Evolutionary conservation across 2,113 vertebrate genomes (phyloP), one percentile per base, ranked within the genome.

Genomic region (Eretmochelys imbricata): DNA sequence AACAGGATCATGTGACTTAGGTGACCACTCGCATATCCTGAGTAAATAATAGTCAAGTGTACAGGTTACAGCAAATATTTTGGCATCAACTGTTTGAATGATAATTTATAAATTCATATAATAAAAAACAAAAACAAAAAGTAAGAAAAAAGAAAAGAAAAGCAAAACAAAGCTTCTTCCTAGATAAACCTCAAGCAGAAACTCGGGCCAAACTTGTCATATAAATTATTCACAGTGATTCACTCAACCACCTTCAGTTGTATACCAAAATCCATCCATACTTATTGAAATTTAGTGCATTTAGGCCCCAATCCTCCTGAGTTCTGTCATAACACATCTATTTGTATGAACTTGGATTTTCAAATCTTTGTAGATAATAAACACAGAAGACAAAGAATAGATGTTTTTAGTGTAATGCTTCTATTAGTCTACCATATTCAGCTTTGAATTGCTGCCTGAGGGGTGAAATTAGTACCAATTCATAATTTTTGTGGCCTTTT

Each of bases 391-490:
- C 17, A 89, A 75, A 24, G 51, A 88, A 38, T 0, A 57, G 25
- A 84, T 35, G 72, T 57, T 95, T 82, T 49, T 3, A 87, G 79
- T 17, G 80, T 54, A 93, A 82, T n/a, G 89, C 51, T 92, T 80
- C 81, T 80, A 35, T 54, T 54, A 93, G 82, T 42, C 27, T 86
- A 55, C 87, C 80, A 2, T 16, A 55, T 69, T 87, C 89, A 90
- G 91, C 79, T 94, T 4, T 54, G 53, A 89, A 87, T 80, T 87
- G 80, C 81, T 84, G 82, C 95, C 91, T 17, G 24, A 42, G 75
- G 31, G 89, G 87, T 38, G 82, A 82, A 87, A 93, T 46, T 79
- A 49, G 31, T 3, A 35, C 85, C 53, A 88, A 94, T 29, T 85
- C 94, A 93, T 13, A 88, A 62, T 1, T 8, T 11, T 87, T 35